Evolutionary conservation across 2,113 vertebrate genomes (phyloP), one percentile per base, ranked within the genome.

Genomic region (Chaetodon auriga): DNA sequence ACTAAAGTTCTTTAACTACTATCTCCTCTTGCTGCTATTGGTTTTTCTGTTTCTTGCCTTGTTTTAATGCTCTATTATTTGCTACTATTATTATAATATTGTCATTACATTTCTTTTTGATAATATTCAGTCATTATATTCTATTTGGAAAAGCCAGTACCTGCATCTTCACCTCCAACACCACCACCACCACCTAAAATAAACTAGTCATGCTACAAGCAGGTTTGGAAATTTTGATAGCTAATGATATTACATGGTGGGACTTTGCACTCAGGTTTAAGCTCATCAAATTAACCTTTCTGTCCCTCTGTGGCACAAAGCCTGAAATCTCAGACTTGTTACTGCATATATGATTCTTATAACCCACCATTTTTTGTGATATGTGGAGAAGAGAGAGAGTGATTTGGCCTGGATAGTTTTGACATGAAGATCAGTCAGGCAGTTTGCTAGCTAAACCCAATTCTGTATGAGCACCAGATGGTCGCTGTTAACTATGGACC

Each of bases 401-500:
- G 36, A 88, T 81, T 64, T 75, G 68, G 65, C 48, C 19, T 43
- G 19, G n/a, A 48, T 61, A 65, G 61, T 87, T 55, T 49, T 81
- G 45, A 78, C 58, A 65, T 89, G 25, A 65, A 74, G 70, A 85
- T 60, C 75, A 83, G 63, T 79, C 60, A 85, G 57, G 45, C 51
- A 30, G 30, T 30, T 57, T 78, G 68, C 78, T 61, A 68, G 64
- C 64, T 82, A 73, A 55, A 87, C 78, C 78, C 81, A 83, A 57
- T 84, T 84, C 60, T 54, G 68, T 75, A 89, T 79, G 81, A 85
- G 58, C 83, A 87, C 84, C 93, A 94, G 90, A 92, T 94, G 93
- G 89, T 80, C 21, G 73, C 81, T 69, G 78, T 90, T 93, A 90
- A 91, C 81, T 72, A 70, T 3, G 77, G 85, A 80, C 86, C 84